These are phyloP conservation scores for Vombatus ursinus DNA, from an alignment of 2,113 vertebrate species.

Conservation along the genomic window DNA sequence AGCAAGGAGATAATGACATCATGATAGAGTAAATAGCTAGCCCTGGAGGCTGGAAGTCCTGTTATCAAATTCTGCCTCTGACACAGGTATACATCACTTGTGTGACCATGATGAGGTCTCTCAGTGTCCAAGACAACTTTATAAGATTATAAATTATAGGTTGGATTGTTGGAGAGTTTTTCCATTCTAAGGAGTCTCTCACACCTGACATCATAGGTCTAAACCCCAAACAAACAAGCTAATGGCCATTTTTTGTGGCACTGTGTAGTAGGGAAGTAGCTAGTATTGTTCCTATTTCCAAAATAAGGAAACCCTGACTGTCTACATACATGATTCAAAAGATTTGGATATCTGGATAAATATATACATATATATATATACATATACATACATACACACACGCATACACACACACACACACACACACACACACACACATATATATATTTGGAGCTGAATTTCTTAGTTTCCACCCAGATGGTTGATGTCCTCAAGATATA, in stretches of 20 bases:
- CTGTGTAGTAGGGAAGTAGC: background rate
- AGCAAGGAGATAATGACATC: background rate
- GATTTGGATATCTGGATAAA: background rate
- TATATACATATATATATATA: background rate
- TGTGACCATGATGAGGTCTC: background rate
- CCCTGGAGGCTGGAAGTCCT: background rate
- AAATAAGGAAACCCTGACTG: background rate
- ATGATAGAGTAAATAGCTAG: background rate
- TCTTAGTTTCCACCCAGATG: conserved; percentile 13
- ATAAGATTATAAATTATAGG: background rate
- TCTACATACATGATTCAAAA: background rate
- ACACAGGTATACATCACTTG: background rate
- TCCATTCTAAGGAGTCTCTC: background rate
- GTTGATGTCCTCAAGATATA: background rate
- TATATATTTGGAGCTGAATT: background rate
- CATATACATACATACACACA: no score
- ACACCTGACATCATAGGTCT: background rate
- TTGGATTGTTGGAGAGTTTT: background rate
- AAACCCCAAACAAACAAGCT: background rate
- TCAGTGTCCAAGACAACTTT: background rate
- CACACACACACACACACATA: no score
- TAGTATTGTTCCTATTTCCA: background rate
- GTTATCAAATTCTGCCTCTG: background rate
- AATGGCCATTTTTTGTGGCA: background rate
- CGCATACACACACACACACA: no score